phyloP scores from a whole-genome alignment of 2,113 vertebrate genomes.

The Acrocephalus arundinaceus region DNA sequence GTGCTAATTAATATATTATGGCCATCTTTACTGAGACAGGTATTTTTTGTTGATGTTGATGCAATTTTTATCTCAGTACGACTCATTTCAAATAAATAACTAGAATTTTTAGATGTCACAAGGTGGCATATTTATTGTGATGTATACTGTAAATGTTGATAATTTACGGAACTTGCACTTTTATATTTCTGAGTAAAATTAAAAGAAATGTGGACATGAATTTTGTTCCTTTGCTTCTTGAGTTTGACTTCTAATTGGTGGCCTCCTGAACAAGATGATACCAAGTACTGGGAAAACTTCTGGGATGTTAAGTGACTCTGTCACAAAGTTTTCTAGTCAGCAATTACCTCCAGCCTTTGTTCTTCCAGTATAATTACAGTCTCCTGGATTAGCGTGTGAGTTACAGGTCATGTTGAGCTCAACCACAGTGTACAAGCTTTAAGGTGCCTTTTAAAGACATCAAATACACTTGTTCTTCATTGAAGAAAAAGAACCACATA shows the following conservation, averaged over 20 bases:
- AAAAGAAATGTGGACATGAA: slow-evolving; percentile 2
- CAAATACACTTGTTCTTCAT: not conserved
- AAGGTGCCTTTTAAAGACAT: not conserved
- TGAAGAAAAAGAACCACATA: not conserved
- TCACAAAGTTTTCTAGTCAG: not conserved
- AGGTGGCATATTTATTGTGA: slow-evolving; percentile 70
- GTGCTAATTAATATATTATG: slow-evolving; percentile 57
- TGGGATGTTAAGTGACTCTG: not conserved
- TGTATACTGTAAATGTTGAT: slow-evolving; percentile 59
- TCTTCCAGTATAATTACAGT: slow-evolving; percentile 2
- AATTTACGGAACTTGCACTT: slow-evolving; percentile 73
- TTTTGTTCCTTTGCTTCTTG: slow-evolving; percentile 26
- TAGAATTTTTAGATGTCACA: slow-evolving; percentile 62
- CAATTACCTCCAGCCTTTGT: slow-evolving; percentile 7
- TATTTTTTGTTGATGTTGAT: slow-evolving; percentile 65
- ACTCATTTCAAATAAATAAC: slow-evolving; percentile 41
- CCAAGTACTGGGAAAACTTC: not conserved
- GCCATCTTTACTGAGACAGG: slow-evolving; percentile 53
- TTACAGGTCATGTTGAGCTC: not conserved
- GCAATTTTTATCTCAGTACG: slow-evolving; percentile 62
- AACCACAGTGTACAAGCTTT: not conserved
- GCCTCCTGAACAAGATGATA: not conserved
- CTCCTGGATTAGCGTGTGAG: not conserved
- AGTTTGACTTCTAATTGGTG: not conserved
- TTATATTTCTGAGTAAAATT: slow-evolving; percentile 70